phyloP scores from a whole-genome alignment of 2,888 invertebrate genomes.

The Rhogogaster chlorosoma region DNA sequence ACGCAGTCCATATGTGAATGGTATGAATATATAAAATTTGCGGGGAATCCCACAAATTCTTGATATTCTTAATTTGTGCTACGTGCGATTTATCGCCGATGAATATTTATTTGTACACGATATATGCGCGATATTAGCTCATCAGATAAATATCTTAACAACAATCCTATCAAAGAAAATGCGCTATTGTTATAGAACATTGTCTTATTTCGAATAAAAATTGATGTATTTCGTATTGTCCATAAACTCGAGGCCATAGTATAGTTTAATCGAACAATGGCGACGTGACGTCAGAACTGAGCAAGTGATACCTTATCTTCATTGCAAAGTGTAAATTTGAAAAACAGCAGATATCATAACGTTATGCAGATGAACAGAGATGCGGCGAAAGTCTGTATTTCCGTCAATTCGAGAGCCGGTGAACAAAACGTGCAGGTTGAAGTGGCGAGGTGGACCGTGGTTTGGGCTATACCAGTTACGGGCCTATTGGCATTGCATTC shows the following conservation, averaged over 20 bases:
- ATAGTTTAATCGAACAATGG: neutral
- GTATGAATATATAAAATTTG: neutral
- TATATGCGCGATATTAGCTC: neutral
- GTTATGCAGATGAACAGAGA: neutral
- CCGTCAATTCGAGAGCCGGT: neutral
- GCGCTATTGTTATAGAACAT: neutral
- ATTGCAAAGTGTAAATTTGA: neutral
- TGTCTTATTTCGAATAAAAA: neutral
- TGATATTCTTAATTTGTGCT: neutral
- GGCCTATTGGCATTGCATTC: neutral
- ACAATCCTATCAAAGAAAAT: neutral
- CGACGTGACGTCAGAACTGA: neutral
- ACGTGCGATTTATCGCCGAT: neutral
- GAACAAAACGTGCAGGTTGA: neutral
- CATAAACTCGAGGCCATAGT: neutral
- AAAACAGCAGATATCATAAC: neutral
- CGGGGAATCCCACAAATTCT: neutral
- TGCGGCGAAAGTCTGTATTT: neutral
- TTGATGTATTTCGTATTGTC: neutral
- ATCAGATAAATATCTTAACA: neutral
- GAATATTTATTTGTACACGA: neutral
- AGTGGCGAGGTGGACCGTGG: neutral
- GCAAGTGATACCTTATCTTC: neutral
- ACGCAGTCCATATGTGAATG: neutral
- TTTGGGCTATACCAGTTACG: neutral